These are phyloP conservation scores for Stichopus chloronotus DNA, from an alignment of 35 echinoderm and acorn worm genomes.

Conservation along the genomic window DNA sequence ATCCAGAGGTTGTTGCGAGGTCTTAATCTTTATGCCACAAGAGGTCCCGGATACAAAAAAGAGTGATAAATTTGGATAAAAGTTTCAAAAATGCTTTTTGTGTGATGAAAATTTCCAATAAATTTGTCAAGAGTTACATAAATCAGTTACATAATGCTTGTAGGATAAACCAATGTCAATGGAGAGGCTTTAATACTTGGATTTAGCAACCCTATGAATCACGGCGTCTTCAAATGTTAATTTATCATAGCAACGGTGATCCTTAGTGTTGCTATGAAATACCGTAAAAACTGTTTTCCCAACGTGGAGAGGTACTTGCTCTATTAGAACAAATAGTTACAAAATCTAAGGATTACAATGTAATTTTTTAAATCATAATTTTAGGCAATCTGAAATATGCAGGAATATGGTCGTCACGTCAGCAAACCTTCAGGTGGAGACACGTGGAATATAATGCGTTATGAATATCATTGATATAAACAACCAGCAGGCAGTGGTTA, in stretches of 20 bases:
- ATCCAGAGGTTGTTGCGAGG: too few species aligned
- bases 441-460: not conserved
- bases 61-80: not conserved
- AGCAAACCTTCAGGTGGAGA: not conserved
- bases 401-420: not conserved
- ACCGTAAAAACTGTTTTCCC: not conserved
- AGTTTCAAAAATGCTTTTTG: slow-evolving; percentile 3
- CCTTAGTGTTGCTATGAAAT: not conserved
- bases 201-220: not conserved
- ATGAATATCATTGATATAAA: not conserved
- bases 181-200: not conserved
- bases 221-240: not conserved
- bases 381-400: not conserved
- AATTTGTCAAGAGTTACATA: not conserved
- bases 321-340: not conserved
- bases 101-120: not conserved
- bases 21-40: not conserved
- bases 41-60: not conserved
- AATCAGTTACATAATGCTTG: not conserved
- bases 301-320: not conserved
- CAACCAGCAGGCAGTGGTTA: not conserved
- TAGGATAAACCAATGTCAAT: not conserved
- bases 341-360: not conserved
- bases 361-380: not conserved
- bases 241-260: not conserved